Percentiles rank a stretch among this genome's conserved stretches.
These are phyloP conservation scores for Coptotermes formosanus DNA, from an alignment of 1,140 invertebrate species.

Conservation along the genomic window DNA sequence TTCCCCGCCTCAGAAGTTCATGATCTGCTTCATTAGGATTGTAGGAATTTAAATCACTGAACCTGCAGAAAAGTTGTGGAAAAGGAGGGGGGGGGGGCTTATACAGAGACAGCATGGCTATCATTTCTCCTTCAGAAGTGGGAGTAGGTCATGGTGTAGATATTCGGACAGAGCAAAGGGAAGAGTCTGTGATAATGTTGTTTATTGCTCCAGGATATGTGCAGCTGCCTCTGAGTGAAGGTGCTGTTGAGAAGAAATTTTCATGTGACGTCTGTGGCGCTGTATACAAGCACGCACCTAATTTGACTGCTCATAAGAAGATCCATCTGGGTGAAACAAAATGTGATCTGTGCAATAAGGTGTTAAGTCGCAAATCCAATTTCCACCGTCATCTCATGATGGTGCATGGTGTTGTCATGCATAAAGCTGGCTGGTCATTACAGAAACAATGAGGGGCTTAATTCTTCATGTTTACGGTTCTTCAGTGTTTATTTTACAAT, in stretches of 20 bases:
- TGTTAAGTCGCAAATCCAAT: slow-evolving; percentile 33
- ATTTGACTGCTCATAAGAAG: slow-evolving; percentile 54
- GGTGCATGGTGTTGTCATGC: slow-evolving; percentile 30
- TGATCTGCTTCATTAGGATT: too few species aligned
- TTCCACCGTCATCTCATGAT: slow-evolving; percentile 29
- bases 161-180: too few species aligned
- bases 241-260: slow-evolving; percentile 27
- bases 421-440: background rate
- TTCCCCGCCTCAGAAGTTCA: too few species aligned
- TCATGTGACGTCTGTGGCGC: slow-evolving; percentile 47
- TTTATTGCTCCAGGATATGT: background rate
- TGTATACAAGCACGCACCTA: slow-evolving; percentile 55
- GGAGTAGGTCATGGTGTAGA: too few species aligned
- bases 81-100: too few species aligned
- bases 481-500: background rate
- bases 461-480: background rate
- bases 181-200: background rate
- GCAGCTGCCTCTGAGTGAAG: background rate
- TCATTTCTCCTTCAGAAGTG: too few species aligned
- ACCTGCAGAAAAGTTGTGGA: too few species aligned
- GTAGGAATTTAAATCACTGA: too few species aligned
- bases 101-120: too few species aligned
- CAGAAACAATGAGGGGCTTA: background rate
- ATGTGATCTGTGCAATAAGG: slow-evolving; percentile 35
- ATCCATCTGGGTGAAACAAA: slow-evolving; percentile 54